Evolutionary conservation across 2,888 invertebrate genomes (phyloP), one percentile per base, ranked within the genome.

Genomic region (Sicus ferrugineus): DNA sequence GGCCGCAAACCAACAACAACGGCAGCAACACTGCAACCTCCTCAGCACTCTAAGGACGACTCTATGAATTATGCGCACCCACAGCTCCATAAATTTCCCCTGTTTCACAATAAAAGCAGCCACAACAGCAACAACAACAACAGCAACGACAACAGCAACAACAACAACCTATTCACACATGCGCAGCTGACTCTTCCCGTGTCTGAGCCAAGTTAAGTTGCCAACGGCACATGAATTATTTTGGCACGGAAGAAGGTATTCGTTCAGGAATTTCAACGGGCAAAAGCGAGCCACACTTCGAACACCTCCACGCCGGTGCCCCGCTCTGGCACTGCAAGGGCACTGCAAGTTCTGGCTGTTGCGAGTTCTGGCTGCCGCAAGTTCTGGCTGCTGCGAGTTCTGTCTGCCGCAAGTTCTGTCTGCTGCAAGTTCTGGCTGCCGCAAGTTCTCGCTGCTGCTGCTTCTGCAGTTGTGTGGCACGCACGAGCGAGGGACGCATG

Each of bases 21-120:
- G 62, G 48, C 46, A 2, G 4, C 42, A 59, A 21, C 50, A 31
- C 30, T 58, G 48, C 46, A 2, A 2, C 42, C 48, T 14, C 50
- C 21, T 26, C 56, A 59, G 54, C 54, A 16, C n/a, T 21, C 9
- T 48, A 52, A 69, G 54, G 62, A 65, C 69, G 67, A 70, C 74
- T 75, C 79, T 82, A 81, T 82, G 82, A 82, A 82, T 83, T 83
- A 82, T 83, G 83, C 78, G 80, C 80, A 79, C 83, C 83, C 80
- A 78, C 79, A 80, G 81, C 80, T 82, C 78, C 80, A 83, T 83
- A 83, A 83, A 83, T 83, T 81, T 82, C 78, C 80, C 80, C 80
- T 80, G 79, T 78, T 79, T 76, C 79, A 77, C 72, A 71, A 73
- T 67, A 71, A 68, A 50, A 42, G n/a, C 42, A 67, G 61, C 54